Evolutionary conservation across 2,797 vertebrate species (phyloP).

Genomic region (Falco rusticolus): DNA sequence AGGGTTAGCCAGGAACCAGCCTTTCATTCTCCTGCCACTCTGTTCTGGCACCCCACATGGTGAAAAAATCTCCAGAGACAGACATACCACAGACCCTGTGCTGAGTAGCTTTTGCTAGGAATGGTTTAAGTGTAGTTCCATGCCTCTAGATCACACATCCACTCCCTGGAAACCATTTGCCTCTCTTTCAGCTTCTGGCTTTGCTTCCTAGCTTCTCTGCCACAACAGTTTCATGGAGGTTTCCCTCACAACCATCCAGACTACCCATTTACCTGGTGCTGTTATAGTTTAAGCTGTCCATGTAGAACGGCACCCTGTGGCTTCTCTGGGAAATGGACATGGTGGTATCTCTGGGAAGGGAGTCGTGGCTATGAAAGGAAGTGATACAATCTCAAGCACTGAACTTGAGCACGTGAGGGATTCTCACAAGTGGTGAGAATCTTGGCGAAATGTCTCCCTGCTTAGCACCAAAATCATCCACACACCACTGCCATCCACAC

Average conservation of each 20-base stretch:
- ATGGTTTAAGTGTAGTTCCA: not conserved
- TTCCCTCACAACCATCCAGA: not conserved
- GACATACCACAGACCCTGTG: not conserved
- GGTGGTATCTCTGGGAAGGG: conserved; percentile 38
- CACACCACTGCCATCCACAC: not conserved
- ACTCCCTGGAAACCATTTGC: not conserved
- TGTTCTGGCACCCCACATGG: not conserved
- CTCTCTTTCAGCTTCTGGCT: not conserved
- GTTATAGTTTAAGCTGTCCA: conserved; percentile 54
- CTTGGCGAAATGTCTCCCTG: not conserved
- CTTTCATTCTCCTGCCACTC: not conserved
- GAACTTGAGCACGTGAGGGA: not conserved
- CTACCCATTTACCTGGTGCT: conserved; percentile 52
- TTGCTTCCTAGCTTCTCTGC: not conserved
- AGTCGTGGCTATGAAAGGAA: conserved; percentile 35
- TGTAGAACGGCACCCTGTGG: conserved; percentile 71
- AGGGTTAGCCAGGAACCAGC: not conserved
- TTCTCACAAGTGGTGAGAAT: not conserved
- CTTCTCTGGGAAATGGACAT: conserved; percentile 44
- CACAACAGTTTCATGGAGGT: not conserved
- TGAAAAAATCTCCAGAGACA: not conserved
- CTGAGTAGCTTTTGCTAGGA: not conserved
- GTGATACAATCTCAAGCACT: conserved; percentile 2
- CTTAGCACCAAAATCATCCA: not conserved
- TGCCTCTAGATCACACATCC: not conserved